Conservation (phyloP, 2,113 vertebrate species). For the Urocitellus parryii region DNA sequence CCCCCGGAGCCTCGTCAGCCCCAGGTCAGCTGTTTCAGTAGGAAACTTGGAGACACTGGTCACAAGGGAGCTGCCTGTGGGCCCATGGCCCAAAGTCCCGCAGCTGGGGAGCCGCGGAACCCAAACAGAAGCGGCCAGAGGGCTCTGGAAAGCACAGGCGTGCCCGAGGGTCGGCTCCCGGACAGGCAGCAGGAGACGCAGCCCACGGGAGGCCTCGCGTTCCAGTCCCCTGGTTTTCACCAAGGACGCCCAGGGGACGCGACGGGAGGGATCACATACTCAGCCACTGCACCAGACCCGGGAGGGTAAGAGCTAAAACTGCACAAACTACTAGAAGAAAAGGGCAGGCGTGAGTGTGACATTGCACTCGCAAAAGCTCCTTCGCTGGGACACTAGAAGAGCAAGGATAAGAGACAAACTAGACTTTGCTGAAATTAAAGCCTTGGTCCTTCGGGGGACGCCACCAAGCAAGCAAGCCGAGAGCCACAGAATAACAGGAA, state of each 20-base stretch:
- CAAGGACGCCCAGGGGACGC: neutral
- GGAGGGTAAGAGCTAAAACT: neutral
- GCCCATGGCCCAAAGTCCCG: neutral
- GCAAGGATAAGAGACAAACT: neutral
- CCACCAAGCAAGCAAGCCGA: neutral
- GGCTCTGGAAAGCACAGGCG: neutral
- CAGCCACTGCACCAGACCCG: no score
- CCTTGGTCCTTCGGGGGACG: neutral
- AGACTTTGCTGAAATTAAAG: neutral
- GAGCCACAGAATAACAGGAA: neutral
- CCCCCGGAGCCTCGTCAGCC: neutral
- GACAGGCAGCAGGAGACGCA: neutral
- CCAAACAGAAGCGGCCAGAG: neutral
- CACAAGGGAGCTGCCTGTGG: neutral
- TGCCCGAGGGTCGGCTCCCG: accelerated
- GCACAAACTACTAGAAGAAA: neutral
- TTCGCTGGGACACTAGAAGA: neutral
- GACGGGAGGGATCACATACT: neutral
- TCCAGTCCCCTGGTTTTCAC: neutral
- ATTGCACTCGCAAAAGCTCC: neutral
- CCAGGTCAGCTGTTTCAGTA: neutral
- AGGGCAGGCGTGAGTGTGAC: neutral
- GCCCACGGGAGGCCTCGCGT: neutral
- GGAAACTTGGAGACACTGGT: neutral
- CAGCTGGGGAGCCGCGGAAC: neutral